Evolutionary conservation across 2,888 invertebrate species (phyloP).

Genomic region (Caenorhabditis japonica): DNA sequence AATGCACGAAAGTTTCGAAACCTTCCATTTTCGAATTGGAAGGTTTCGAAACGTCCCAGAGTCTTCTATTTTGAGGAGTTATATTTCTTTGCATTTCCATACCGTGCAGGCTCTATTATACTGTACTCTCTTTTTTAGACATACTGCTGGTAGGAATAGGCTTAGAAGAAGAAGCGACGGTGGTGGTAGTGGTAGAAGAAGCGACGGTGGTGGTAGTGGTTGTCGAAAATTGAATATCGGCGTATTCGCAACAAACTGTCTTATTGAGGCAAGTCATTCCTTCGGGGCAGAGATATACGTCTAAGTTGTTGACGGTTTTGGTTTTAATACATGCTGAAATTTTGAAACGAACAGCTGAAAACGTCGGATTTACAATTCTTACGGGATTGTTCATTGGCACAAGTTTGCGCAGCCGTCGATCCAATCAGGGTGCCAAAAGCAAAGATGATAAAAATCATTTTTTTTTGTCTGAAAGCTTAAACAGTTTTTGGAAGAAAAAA

Average conservation of each 20-base stretch:
- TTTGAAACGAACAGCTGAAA: neutral
- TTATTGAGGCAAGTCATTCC: slow-evolving; percentile 46
- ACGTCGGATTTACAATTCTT: no score
- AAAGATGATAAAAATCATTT: slow-evolving; percentile 46
- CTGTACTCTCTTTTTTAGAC: no score
- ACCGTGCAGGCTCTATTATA: no score
- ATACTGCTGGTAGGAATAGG: no score
- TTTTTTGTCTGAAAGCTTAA: slow-evolving; percentile 27
- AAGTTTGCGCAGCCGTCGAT: slow-evolving; percentile 28
- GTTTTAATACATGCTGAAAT: slow-evolving; percentile 36
- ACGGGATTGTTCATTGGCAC: slow-evolving; percentile 37
- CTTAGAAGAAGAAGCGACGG: no score
- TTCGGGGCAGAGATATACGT: slow-evolving; percentile 43
- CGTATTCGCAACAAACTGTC: slow-evolving; percentile 36
- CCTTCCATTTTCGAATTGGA: no score
- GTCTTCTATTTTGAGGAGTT: no score
- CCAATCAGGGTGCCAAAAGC: slow-evolving; percentile 24
- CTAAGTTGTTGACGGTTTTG: slow-evolving; percentile 26
- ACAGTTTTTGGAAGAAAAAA: no score
- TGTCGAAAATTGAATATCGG: slow-evolving; percentile 30
- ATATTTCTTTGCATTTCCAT: no score
- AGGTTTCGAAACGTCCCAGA: no score
- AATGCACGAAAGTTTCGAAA: no score
- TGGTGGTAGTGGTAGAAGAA: no score
- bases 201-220: slow-evolving; percentile 36